Evolutionary conservation across 2,113 vertebrate species (phyloP).

Genomic region (Pelmatolapia mariae): DNA sequence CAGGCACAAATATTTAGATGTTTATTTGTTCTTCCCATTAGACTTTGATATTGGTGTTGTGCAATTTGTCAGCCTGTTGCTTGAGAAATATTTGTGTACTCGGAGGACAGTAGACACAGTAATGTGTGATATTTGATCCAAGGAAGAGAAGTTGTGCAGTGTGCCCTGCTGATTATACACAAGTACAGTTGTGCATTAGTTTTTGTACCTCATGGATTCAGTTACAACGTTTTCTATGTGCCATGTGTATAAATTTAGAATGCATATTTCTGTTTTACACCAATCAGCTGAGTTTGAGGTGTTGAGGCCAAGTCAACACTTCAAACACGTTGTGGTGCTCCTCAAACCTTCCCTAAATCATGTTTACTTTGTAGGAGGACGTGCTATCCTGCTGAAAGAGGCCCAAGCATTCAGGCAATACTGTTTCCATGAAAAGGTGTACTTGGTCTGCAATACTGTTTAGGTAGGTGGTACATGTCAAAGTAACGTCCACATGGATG

Average conservation of each 20-base stretch:
- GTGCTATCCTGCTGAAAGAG: neutral
- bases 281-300: neutral
- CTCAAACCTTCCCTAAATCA: neutral
- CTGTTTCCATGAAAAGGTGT: neutral
- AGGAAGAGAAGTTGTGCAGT: neutral
- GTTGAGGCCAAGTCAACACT: neutral
- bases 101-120: neutral
- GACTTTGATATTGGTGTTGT: neutral
- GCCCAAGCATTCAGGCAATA: neutral
- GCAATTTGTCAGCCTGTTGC: neutral
- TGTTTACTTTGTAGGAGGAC: neutral
- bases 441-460: neutral
- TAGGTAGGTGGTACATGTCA: neutral
- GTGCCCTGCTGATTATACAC: neutral
- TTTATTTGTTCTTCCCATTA: accelerated
- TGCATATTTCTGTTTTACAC: neutral
- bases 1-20: neutral
- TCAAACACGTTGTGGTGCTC: neutral
- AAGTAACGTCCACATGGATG: neutral
- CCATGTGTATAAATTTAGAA: neutral
- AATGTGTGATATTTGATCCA: neutral
- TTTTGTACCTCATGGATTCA: neutral
- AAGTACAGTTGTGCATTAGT: neutral
- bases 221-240: neutral
- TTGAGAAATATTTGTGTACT: neutral